Evolutionary conservation across 2,113 vertebrate genomes (phyloP), one percentile per base, ranked within the genome.

Genomic region (Apodemus speciosus): DNA sequence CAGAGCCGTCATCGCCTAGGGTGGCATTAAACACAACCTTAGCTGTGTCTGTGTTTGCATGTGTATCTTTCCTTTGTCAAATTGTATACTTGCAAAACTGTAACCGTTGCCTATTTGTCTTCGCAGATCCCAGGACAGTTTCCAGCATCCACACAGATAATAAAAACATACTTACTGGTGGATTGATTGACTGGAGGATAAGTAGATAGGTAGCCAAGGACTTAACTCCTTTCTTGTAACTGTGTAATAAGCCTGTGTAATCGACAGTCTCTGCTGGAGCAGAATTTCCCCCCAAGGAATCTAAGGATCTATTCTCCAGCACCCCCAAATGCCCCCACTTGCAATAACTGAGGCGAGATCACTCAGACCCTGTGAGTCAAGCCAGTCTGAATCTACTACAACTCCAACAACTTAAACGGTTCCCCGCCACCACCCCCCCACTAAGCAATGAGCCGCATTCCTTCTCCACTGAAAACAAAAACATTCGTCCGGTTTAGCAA

Each of bases 401-500:
- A 95, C 93, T 85, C 80, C 84, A 97, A 84, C 38, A 96, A 77
- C 35, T 94, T 83, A 94, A 93, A 43, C 79, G 71, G 89, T 51
- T 40, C 0, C 38, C n/a, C 66, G 5, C 38, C 27, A 49, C n/a
- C 53, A 18, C 30, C 66, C n/a, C n/a, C 53, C 72, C 69, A 87
- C 56, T 88, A 87, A 95, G n/a, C 88, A 95, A 93, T n/a, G 83
- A 96, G 72, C 72, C 87, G 73, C 71, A 86, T 86, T 95, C 87
- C 96, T 94, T 94, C 51, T 81, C 69, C 13, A 56, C 68, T 56
- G 62, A 91, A 94, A 97, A 97, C 40, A 92, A 83, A 96, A 89
- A 90, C 92, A 94, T 91, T 93, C 90, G 53, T 85, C 86, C 71
- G 21, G 15, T 75, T 95, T 92, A 97, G 95, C 88, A 94, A 96